Percentiles rank a stretch among this genome's conserved stretches.
Evolutionary conservation across 2,888 invertebrate species (phyloP).

Genomic region (Cremastinae sp.): DNA sequence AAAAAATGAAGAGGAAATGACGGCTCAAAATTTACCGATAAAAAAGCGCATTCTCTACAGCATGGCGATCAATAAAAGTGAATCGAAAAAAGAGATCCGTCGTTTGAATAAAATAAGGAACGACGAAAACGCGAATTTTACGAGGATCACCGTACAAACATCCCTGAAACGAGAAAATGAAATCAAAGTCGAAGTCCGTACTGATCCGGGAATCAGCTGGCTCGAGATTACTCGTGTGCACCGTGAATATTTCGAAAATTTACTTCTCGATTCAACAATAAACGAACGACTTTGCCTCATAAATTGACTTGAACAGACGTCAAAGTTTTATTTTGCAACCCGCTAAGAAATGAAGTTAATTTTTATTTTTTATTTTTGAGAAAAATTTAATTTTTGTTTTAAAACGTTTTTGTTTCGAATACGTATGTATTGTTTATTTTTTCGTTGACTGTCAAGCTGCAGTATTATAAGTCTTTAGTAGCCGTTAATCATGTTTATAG

Average conservation of each 20-base stretch:
- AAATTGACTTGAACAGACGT: no score
- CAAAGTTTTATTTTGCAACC: no score
- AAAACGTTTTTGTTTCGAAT: no score
- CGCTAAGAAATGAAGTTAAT: no score
- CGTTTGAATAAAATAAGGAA: background rate
- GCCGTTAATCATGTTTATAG: no score
- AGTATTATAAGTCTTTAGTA: no score
- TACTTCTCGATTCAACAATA: background rate
- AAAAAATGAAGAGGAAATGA: background rate
- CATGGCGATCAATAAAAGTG: conserved; percentile 8
- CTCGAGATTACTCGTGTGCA: conserved; percentile 14
- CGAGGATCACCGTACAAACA: background rate
- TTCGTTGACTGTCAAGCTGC: no score
- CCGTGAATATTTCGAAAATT: conserved; percentile 11
- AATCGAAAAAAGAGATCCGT: conserved; percentile 11
- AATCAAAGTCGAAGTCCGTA: background rate
- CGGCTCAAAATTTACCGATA: conserved; percentile 46
- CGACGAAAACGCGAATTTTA: background rate
- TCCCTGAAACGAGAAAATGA: background rate
- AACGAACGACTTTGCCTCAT: conserved; percentile 19
- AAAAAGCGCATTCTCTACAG: conserved; percentile 54
- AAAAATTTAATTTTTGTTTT: no score
- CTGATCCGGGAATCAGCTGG: conserved; percentile 21
- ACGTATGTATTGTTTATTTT: no score
- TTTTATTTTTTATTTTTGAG: no score